Conservation (phyloP, 2,888 invertebrate species). For the Cheilosia grossa region DNA sequence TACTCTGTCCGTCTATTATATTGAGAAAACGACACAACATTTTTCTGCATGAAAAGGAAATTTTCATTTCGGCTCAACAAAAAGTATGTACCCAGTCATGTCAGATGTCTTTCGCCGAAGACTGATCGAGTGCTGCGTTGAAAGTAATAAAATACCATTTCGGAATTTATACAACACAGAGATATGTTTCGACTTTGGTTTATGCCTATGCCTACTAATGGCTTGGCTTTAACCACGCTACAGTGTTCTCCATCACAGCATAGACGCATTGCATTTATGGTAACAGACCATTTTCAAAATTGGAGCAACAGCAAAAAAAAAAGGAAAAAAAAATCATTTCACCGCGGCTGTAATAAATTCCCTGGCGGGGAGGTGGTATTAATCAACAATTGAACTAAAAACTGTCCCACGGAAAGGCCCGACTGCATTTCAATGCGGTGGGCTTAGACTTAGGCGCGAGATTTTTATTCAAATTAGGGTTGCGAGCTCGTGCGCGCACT, state of each 20-base stretch:
- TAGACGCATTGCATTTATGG: constrained; percentile 48
- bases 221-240: constrained; percentile 14
- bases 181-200: neutral
- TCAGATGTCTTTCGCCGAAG: constrained; percentile 58
- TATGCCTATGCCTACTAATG: constrained; percentile 21
- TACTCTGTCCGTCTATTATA: constrained; percentile 33
- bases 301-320: constrained; percentile 43
- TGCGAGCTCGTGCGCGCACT: constrained; percentile 20
- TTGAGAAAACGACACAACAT: constrained; percentile 48
- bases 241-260: neutral
- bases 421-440: constrained; percentile 11
- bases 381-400: constrained; percentile 64
- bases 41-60: constrained; percentile 63
- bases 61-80: constrained; percentile 46
- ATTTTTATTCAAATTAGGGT: constrained; percentile 65
- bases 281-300: constrained; percentile 64
- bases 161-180: constrained; percentile 59
- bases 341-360: constrained; percentile 36
- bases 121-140: constrained; percentile 66
- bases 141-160: constrained; percentile 71
- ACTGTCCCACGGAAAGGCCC: constrained; percentile 17
- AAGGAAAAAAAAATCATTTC: constrained; percentile 25
- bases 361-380: constrained; percentile 38
- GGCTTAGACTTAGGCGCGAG: constrained; percentile 21
- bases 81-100: constrained; percentile 68